phyloP scores from a whole-genome alignment of 2,888 invertebrate genomes.

The Hirtodrosophila duncani region DNA sequence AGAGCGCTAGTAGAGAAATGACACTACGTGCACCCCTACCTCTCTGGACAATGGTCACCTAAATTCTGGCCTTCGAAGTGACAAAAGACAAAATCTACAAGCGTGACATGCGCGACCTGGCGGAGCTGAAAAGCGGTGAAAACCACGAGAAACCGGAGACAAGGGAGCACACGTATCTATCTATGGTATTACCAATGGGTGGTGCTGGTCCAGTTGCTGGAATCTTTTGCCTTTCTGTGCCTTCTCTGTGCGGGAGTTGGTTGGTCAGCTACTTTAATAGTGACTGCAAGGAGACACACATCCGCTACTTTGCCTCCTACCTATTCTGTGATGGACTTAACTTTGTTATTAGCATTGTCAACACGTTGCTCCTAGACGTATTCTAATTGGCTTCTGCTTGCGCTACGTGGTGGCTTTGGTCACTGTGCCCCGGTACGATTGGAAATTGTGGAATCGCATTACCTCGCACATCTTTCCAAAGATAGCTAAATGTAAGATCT shows the following conservation, averaged over 20 bases:
- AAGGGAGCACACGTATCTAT: conserved; percentile 59
- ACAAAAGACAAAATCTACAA: background rate
- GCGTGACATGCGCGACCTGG: background rate
- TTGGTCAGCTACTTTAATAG: conserved; percentile 69
- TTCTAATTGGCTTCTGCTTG: conserved; percentile 75
- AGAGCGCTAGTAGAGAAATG: conserved; percentile 80
- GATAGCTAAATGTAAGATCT: conserved; percentile 93
- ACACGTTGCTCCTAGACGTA: conserved; percentile 71
- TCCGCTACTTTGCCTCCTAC: conserved; percentile 82
- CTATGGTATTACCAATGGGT: conserved; percentile 78
- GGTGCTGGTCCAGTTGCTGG: conserved; percentile 70
- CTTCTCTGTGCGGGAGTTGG: conserved; percentile 71
- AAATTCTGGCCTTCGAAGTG: conserved; percentile 77
- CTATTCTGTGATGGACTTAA: conserved; percentile 86
- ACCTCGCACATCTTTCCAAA: conserved; percentile 78
- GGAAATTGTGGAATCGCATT: conserved; percentile 73
- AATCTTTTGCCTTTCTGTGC: conserved; percentile 75
- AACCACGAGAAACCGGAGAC: background rate
- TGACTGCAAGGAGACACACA: conserved; percentile 71
- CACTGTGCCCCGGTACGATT: conserved; percentile 67
- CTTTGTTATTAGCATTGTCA: conserved; percentile 82
- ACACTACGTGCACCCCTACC: conserved; percentile 86
- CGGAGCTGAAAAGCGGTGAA: conserved; percentile 3
- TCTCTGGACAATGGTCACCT: conserved; percentile 89
- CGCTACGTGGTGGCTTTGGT: conserved; percentile 71